Evolutionary conservation across 2,113 vertebrate species (phyloP).

Genomic region (Naja naja): DNA sequence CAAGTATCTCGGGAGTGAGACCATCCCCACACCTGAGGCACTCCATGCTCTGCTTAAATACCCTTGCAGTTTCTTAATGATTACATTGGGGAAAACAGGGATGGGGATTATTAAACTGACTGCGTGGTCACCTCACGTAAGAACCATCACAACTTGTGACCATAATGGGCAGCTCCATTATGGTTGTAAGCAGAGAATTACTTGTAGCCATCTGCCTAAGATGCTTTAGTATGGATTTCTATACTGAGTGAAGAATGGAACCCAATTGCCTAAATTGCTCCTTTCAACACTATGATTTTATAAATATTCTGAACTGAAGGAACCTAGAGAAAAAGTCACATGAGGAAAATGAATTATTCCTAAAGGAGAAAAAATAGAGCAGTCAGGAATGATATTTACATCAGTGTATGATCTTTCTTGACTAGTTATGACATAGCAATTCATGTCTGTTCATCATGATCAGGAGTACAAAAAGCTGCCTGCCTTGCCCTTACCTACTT

Average conservation of each 20-base stretch:
- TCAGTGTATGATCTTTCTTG: neutral
- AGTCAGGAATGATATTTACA: neutral
- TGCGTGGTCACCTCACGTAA: neutral
- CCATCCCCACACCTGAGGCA: neutral
- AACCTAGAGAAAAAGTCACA: neutral
- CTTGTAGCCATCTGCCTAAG: neutral
- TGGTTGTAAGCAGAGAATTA: neutral
- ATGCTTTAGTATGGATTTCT: neutral
- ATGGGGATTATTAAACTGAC: neutral
- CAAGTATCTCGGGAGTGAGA: neutral
- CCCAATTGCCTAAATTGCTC: neutral
- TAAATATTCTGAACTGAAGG: neutral
- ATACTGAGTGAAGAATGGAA: neutral
- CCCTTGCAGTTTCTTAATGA: neutral
- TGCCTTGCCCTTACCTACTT: neutral
- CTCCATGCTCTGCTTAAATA: neutral
- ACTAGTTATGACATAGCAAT: neutral
- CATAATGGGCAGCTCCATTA: neutral
- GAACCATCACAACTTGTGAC: neutral
- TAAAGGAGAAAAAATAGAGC: neutral
- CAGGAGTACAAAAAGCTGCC: neutral
- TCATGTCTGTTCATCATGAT: neutral
- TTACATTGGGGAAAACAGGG: neutral
- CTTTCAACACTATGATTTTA: neutral
- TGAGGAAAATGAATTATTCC: neutral